Evolutionary conservation across 2,888 invertebrate genomes (phyloP), one percentile per base, ranked within the genome.

Genomic region (Steinernema scapterisci): DNA sequence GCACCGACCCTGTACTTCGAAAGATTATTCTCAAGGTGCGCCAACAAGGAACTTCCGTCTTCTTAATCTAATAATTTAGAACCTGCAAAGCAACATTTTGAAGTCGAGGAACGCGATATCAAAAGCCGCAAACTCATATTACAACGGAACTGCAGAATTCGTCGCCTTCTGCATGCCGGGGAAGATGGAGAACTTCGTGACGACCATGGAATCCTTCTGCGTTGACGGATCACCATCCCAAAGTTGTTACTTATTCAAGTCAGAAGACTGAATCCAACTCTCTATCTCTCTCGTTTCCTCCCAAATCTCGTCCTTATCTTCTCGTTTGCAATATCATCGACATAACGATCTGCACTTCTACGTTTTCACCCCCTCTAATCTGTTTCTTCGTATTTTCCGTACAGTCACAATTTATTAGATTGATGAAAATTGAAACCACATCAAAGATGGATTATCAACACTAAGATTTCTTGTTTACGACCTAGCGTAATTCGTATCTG

Each of bases 11-110:
- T 19, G 80, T 78, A 44, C 73, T 81, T 19, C 73, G 78, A 46
- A 79, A 79, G 45, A 73, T 81, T 48, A 81, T 81, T 70, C 75
- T 79, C 54, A 78, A 81, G 52, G 79, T 78, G n/a, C n/a, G n/a
- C n/a, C n/a, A n/a, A n/a, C n/a, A n/a, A n/a, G n/a, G n/a, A n/a
- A n/a, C 38, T 27, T 23, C 6, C 21, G 13, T 25, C 5, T 11
- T 11, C 21, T 25, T 70, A 9, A 13, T 9, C 43, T 43, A 6
- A 19, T 11, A 16, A 11, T 71, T 71, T 21, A 72, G 72, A 72
- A 72, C 51, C n/a, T 72, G n/a, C 48, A 25, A 6, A 51, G 27
- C n/a, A 51, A 72, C 45, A 9, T 51, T 19, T 19, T 48, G 38
- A n/a, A 72, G 25, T 23, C 72, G 25, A 19, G 72, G 19, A 21